These are phyloP conservation scores for Taurulus bubalis DNA, from an alignment of 2,113 vertebrate species.

Conservation along the genomic window DNA sequence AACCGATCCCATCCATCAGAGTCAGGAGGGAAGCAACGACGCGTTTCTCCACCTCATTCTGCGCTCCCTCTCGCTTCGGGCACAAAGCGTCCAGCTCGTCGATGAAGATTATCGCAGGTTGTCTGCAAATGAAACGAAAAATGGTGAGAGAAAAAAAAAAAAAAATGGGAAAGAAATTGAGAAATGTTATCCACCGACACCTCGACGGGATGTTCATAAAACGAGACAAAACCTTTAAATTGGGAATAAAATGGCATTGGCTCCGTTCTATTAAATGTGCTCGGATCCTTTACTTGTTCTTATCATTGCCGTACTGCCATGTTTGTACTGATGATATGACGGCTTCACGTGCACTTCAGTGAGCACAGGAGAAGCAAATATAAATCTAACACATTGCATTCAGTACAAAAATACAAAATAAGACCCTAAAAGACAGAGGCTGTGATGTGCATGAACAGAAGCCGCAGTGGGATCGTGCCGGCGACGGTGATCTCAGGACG, in stretches of 20 bases:
- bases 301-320: too few relatives aligned
- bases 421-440: too few relatives aligned
- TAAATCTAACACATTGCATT: neutral
- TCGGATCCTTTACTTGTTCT: neutral
- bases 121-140: conserved; percentile 71
- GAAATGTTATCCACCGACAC: too few relatives aligned
- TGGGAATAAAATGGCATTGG: neutral
- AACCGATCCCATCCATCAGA: conserved; percentile 96
- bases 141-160: too few relatives aligned
- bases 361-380: neutral
- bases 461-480: neutral
- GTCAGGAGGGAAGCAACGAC: conserved; percentile 95
- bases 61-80: conserved; percentile 92
- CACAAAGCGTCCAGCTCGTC: conserved; percentile 97
- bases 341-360: neutral
- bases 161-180: neutral
- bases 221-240: too few relatives aligned
- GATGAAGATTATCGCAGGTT: conserved; percentile 95
- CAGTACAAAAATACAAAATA: neutral
- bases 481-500: neutral
- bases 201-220: neutral
- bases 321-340: neutral
- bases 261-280: neutral
- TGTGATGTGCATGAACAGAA: neutral
- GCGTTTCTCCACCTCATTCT: conserved; percentile 97